phyloP scores from a whole-genome alignment of 2,797 vertebrate genomes.

The Amblyraja radiata region DNA sequence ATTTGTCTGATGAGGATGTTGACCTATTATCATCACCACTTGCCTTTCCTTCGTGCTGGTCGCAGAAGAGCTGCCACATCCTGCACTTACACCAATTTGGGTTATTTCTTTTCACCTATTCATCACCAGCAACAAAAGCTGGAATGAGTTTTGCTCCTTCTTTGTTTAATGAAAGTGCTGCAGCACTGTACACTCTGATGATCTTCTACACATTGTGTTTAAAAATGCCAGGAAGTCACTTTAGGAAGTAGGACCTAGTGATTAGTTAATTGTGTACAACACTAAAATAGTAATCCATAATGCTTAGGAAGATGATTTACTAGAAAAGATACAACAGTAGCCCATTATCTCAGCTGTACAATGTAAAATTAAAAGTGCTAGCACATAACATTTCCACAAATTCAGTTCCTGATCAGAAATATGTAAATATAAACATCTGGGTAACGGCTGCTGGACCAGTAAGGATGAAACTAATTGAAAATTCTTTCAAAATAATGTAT shows the following conservation, averaged over 20 bases:
- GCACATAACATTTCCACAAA: conserved; percentile 1
- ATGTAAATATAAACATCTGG: conserved; percentile 33
- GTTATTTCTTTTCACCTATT: not conserved
- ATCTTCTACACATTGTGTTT: not conserved
- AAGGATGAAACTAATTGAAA: conserved; percentile 8
- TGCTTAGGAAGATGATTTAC: not conserved
- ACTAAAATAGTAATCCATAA: not conserved
- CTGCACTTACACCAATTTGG: not conserved
- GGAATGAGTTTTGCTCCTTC: not conserved
- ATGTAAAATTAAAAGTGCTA: conserved; percentile 33
- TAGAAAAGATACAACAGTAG: conserved; percentile 7
- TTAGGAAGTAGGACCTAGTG: not conserved
- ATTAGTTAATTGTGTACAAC: not conserved
- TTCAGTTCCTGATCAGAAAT: conserved; percentile 33
- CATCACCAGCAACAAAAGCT: not conserved
- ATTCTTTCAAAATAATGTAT: not conserved
- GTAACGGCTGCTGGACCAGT: conserved; percentile 1
- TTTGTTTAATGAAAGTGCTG: not conserved
- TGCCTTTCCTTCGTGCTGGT: not conserved
- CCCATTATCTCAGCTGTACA: not conserved
- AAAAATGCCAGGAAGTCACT: not conserved
- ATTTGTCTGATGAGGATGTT: not conserved
- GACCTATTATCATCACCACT: not conserved
- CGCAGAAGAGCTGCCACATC: not conserved
- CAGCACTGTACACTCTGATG: not conserved